Percentiles rank a stretch among this genome's conserved stretches.
Conservation (phyloP, 2,113 vertebrate species). For the Poicephalus meyeri region DNA sequence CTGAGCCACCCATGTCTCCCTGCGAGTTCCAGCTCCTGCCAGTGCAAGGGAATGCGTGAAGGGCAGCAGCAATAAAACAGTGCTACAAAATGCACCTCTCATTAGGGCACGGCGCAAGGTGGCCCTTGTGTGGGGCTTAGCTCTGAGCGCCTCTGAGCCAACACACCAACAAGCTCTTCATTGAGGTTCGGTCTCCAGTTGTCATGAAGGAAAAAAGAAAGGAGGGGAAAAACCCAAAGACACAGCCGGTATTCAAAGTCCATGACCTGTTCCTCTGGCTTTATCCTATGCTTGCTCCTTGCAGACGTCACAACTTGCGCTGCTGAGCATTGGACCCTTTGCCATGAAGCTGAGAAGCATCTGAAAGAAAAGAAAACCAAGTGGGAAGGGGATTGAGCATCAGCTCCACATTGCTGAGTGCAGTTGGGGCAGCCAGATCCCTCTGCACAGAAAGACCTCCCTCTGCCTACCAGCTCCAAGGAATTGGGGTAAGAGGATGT, state of each 20-base stretch:
- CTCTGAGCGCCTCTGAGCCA: neutral
- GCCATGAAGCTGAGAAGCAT: conserved; percentile 79
- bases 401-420: neutral
- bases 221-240: neutral
- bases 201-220: neutral
- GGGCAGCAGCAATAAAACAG: conserved; percentile 45
- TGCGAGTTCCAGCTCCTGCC: neutral
- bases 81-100: conserved; percentile 56
- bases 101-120: neutral
- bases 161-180: neutral
- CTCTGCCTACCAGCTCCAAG: neutral
- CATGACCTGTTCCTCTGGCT: neutral
- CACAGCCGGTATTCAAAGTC: neutral
- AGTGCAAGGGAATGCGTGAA: conserved; percentile 13
- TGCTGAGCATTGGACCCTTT: conserved; percentile 77
- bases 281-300: conserved; percentile 10
- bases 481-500: neutral
- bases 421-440: neutral
- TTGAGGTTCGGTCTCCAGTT: conserved; percentile 40
- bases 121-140: neutral
- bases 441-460: neutral
- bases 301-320: conserved; percentile 77
- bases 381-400: neutral
- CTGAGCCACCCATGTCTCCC: neutral
- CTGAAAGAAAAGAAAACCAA: conserved; percentile 70